Conservation (phyloP, 2,888 invertebrate genomes). For the Drosophila longiperda region DNA sequence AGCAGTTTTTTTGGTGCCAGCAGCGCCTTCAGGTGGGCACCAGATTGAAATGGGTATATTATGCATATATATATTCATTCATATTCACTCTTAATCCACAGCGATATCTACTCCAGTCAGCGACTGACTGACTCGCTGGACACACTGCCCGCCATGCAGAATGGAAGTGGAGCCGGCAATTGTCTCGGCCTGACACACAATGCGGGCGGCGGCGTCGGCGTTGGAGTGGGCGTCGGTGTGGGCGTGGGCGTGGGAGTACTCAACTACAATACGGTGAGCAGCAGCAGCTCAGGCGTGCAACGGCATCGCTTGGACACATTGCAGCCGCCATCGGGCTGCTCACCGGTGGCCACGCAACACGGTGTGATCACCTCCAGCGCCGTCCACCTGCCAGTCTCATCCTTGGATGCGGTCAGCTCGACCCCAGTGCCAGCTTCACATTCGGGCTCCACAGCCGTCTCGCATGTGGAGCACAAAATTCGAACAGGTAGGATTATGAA, state of each 20-base stretch:
- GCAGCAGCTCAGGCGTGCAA: constrained; percentile 83
- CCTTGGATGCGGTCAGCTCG: constrained; percentile 64
- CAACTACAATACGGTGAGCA: constrained; percentile 76
- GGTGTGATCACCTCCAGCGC: constrained; percentile 82
- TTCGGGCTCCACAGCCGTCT: constrained; percentile 58
- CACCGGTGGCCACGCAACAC: constrained; percentile 81
- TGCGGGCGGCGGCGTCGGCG: constrained; percentile 63
- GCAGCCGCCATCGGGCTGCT: constrained; percentile 82
- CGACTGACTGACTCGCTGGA: constrained; percentile 83
- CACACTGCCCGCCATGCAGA: constrained; percentile 80
- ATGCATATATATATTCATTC: not conserved
- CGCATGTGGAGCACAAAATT: constrained; percentile 78
- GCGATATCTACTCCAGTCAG: constrained; percentile 85
- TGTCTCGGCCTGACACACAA: constrained; percentile 83
- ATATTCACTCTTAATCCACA: constrained; percentile 29
- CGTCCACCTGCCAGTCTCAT: constrained; percentile 55
- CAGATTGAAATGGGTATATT: not conserved
- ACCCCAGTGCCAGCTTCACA: constrained; percentile 57
- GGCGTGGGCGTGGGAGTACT: constrained; percentile 60
- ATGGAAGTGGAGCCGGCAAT: constrained; percentile 75
- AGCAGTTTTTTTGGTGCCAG: constrained; percentile 89
- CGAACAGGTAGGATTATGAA: constrained; percentile 57
- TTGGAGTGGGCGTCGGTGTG: constrained; percentile 50
- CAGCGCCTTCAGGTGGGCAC: constrained; percentile 89
- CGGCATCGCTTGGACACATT: constrained; percentile 84